Evolutionary conservation across 2,113 vertebrate species (phyloP), one percentile per base, ranked within the genome.

Genomic region (Corythaeola cristata): DNA sequence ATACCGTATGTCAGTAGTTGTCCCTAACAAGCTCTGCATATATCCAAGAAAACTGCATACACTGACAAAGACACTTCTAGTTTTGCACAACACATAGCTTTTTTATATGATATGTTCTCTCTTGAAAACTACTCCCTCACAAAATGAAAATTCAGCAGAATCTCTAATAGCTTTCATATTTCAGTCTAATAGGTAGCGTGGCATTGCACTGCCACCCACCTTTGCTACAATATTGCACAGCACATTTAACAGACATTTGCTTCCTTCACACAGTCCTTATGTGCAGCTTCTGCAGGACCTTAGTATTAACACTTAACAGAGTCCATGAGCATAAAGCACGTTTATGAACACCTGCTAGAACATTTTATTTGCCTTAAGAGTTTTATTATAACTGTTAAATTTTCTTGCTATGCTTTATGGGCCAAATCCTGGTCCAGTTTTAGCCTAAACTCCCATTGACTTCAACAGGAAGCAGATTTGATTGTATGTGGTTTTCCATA

Each of bases 321-420:
- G 93, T 97, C 93, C 96, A 77, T 87, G 96, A 94, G 96, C 96
- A 97, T 94, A 97, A 97, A 97, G 94, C 95, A 97, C 94, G 94
- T 97, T 96, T 96, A 97, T 94, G 96, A 97, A 97, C 97, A 97
- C 96, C 96, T 97, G 95, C 96, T 97, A 95, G 87, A 97, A 95
- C 94, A 95, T 97, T 98, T 97, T 97, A 97, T 97, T 98, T 98
- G 97, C 95, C 91, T 96, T 97, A 96, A 97, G 97, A 97, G 92
- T 97, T 98, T 98, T 96, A 97, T 95, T 96, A 96, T 87, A 96
- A 93, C 91, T 68, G 92, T 88, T 97, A 96, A 85, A 96, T 96
- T 97, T 97, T 97, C 93, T 97, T 97, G 84, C 93, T 87, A 95
- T 97, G 95, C 94, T 98, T 98, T 98, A 97, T 95, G 97, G 89